Conservation (phyloP, 2,113 vertebrate species). For the Elanus axillaris region DNA sequence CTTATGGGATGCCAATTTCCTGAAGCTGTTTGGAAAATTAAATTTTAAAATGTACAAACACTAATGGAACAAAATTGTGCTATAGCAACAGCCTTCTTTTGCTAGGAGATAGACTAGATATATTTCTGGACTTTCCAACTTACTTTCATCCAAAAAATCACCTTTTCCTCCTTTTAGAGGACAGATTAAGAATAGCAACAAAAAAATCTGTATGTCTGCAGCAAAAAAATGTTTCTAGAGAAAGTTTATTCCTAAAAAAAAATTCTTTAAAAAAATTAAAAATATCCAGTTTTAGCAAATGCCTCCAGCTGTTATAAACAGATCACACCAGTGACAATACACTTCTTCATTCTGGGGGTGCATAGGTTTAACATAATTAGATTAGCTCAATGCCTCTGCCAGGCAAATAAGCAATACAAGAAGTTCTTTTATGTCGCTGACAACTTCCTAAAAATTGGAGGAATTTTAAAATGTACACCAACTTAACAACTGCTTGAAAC, state of each 20-base stretch:
- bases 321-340: background rate
- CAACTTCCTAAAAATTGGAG: background rate
- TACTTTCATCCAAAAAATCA: background rate
- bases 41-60: background rate
- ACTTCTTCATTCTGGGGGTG: background rate
- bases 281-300: background rate
- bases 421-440: background rate
- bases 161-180: background rate
- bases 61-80: background rate
- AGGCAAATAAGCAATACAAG: background rate
- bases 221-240: background rate
- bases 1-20: background rate
- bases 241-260: background rate
- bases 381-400: background rate
- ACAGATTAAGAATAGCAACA: background rate
- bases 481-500: background rate
- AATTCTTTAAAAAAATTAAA: no score
- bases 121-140: background rate
- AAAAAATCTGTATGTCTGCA: background rate
- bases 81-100: background rate
- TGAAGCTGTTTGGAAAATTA: conserved; percentile 15
- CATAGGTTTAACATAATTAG: background rate
- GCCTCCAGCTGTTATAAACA: background rate
- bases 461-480: background rate
- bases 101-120: background rate